Conservation (phyloP, 2,113 vertebrate genomes). For the Solea senegalensis region DNA sequence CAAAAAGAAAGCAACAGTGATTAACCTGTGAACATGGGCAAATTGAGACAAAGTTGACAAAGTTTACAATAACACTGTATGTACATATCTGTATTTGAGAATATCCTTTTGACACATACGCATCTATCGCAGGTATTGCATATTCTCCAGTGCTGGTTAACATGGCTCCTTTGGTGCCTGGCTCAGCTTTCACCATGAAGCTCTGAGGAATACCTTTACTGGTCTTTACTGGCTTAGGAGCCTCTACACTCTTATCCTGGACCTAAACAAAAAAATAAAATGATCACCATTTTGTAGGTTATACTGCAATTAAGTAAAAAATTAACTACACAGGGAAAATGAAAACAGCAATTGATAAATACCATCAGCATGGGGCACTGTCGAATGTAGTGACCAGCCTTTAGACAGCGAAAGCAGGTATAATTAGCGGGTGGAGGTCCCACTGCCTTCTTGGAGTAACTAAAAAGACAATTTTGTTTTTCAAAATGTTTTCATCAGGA, state of each 20-base stretch:
- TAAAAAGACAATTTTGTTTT: conserved; percentile 50
- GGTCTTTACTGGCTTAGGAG: conserved; percentile 92
- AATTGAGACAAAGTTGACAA: neutral
- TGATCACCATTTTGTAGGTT: neutral
- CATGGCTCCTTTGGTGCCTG: conserved; percentile 97
- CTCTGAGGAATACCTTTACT: conserved; percentile 98
- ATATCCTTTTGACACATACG: conserved; percentile 82
- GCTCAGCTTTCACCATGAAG: conserved; percentile 99
- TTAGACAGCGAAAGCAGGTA: conserved; percentile 94
- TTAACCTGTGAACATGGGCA: neutral
- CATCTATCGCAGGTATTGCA: conserved; percentile 96
- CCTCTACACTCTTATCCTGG: conserved; percentile 95
- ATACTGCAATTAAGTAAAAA: neutral
- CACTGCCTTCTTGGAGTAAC: conserved; percentile 96
- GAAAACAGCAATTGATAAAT: neutral
- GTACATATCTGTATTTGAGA: neutral
- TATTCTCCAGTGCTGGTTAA: conserved; percentile 98
- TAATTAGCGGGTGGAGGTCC: conserved; percentile 96
- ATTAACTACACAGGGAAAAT: neutral
- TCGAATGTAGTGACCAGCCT: conserved; percentile 96
- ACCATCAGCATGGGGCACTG: conserved; percentile 95
- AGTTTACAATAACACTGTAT: neutral
- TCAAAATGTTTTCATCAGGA: neutral
- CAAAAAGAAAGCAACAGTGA: neutral
- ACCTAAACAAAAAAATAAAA: conserved; percentile 33